phyloP scores from a whole-genome alignment of 2,888 invertebrate species.

The Prosapia bicincta region DNA sequence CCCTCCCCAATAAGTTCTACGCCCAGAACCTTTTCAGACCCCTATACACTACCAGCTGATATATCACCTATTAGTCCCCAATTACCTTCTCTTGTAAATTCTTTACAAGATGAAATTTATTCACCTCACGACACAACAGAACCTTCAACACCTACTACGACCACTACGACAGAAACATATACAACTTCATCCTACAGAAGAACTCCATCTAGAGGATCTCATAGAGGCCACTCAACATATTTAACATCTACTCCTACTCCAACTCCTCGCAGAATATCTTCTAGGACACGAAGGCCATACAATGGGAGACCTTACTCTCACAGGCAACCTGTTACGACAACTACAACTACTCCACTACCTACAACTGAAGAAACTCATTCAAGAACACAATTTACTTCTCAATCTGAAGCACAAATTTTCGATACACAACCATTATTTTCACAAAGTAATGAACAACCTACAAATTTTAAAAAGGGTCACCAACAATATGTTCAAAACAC shows the following conservation, averaged over 20 bases:
- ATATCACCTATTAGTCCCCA: slow-evolving; percentile 56
- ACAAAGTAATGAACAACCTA: neutral
- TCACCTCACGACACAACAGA: slow-evolving; percentile 32
- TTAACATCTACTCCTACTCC: slow-evolving; percentile 43
- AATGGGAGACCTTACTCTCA: slow-evolving; percentile 40
- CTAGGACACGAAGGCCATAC: slow-evolving; percentile 49
- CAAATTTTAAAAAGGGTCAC: neutral
- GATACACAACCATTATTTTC: neutral
- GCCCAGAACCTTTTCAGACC: slow-evolving; percentile 24
- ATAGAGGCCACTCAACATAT: slow-evolving; percentile 32
- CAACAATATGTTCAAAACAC: neutral
- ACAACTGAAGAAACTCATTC: slow-evolving; percentile 8
- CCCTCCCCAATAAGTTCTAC: slow-evolving; percentile 25
- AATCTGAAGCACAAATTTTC: neutral
- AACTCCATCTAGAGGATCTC: slow-evolving; percentile 31
- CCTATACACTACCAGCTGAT: slow-evolving; percentile 53
- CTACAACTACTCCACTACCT: slow-evolving; percentile 24
- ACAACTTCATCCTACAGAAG: slow-evolving; percentile 27
- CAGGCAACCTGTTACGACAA: slow-evolving; percentile 16
- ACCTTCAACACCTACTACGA: slow-evolving; percentile 46
- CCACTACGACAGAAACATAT: slow-evolving; percentile 20
- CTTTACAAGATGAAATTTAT: slow-evolving; percentile 52
- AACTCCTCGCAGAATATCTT: slow-evolving; percentile 42
- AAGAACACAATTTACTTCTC: slow-evolving; percentile 2
- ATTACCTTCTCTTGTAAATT: slow-evolving; percentile 58